These are phyloP conservation scores for Luperina nickerlii DNA, from an alignment of 2,888 invertebrate genomes.

Conservation along the genomic window DNA sequence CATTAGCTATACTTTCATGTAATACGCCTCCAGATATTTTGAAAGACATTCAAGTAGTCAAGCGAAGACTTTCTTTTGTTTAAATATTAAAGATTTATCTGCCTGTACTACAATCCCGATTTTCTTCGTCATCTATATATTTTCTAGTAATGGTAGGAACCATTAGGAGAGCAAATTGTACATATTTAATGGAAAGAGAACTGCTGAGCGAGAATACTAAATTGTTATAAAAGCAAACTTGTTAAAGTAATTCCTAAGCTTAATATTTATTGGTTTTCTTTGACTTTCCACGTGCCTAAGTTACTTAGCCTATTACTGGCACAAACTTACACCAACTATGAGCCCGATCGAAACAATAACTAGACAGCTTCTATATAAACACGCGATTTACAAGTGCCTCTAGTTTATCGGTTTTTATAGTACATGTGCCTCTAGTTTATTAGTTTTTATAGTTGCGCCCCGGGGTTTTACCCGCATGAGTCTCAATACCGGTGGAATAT, in stretches of 20 bases:
- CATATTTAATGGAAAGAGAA: slow-evolving; percentile 37
- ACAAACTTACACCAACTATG: slow-evolving; percentile 10
- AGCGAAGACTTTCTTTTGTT: slow-evolving; percentile 15
- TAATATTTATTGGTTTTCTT: slow-evolving; percentile 42
- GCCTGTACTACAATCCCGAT: neutral
- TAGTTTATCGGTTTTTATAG: slow-evolving; percentile 26
- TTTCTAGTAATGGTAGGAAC: neutral
- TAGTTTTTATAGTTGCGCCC: slow-evolving; percentile 14
- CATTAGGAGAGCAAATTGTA: slow-evolving; percentile 5
- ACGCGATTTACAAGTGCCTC: slow-evolving; percentile 15
- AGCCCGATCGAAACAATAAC: slow-evolving; percentile 24
- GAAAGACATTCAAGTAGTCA: slow-evolving; percentile 17
- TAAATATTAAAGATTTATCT: slow-evolving; percentile 23
- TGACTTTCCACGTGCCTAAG: slow-evolving; percentile 12
- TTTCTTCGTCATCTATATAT: slow-evolving; percentile 23
- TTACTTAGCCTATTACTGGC: slow-evolving; percentile 5
- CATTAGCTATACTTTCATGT: slow-evolving; percentile 39
- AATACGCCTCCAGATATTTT: slow-evolving; percentile 31
- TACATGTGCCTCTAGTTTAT: slow-evolving; percentile 18
- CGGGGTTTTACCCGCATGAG: neutral
- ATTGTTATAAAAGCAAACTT: slow-evolving; percentile 44
- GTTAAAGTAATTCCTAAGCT: slow-evolving; percentile 47
- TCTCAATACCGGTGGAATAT: neutral
- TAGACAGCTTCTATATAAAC: slow-evolving; percentile 19
- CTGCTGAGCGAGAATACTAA: slow-evolving; percentile 15